Evolutionary conservation across 1,140 invertebrate genomes (phyloP), one percentile per base, ranked within the genome.

Genomic region (Nasonia giraulti): DNA sequence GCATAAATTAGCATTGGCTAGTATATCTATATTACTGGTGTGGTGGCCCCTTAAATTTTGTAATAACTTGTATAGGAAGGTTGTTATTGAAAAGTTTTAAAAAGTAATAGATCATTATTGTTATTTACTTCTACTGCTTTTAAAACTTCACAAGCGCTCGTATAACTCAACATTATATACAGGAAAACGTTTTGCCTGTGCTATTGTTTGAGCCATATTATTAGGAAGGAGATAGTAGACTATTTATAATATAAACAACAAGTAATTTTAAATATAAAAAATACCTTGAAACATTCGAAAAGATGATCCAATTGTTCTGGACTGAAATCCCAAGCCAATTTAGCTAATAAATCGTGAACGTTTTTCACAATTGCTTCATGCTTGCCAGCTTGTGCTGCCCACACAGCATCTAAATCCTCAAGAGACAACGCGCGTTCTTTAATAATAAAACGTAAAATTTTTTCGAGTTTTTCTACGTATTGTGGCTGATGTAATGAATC

Each of bases 391-490:
- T 99, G 98, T 11, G 98, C 98, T 55, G 97, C 96, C 98, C 98
- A 99, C 75, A 99, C 96, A 20, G 97, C 97, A 91, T 99, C 98
- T 80, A 99, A 94, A 92, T 99, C 98, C 85, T 97, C 96, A 37
- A 98, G 93, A 12, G 98, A 98, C 44, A 99, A 93, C 12, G 98
- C 96, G 88, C 97, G 96, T 91, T 99, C 98, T 93, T 99, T 99
- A 86, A 99, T 99, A 89, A 99, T 96, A 93, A 99, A 99, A 80
- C 98, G 95, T 84, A 99, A 95, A 90, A 99, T 99, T 94, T 99
- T 99, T 90, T 99, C 99, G 87, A 99, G 92, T 90, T 99, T 99
- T 89, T 99, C 99, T 37, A 99, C 99, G 93, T 99, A 99, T 90
- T 98, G 98, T 2, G 98, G 98, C 91, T 99, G 98, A 94, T 99